Evolutionary conservation across 2,797 vertebrate genomes (phyloP).

Genomic region (Myiothlypis coronata): DNA sequence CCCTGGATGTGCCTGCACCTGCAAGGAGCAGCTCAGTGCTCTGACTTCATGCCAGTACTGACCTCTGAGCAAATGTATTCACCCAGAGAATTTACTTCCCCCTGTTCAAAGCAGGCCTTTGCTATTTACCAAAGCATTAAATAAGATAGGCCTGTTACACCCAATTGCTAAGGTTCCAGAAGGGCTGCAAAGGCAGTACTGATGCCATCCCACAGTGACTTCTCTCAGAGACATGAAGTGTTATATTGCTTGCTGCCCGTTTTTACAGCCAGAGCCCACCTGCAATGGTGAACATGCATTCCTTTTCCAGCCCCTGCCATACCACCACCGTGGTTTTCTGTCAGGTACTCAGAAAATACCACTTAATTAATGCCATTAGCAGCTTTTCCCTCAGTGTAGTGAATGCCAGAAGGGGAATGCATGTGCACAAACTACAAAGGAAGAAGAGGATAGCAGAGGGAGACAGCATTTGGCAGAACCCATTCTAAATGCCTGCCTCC

Average conservation of each 20-base stretch:
- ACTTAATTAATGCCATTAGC: background rate
- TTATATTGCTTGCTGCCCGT: background rate
- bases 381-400: background rate
- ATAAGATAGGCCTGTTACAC: background rate
- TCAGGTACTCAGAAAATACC: background rate
- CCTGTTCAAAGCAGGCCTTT: background rate
- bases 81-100: background rate
- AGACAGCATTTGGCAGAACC: background rate
- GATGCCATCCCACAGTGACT: background rate
- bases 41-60: background rate
- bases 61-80: accelerated
- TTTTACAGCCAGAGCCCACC: background rate
- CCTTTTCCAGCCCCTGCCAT: background rate
- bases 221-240: background rate
- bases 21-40: background rate
- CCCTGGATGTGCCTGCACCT: background rate
- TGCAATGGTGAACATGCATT: accelerated
- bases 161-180: background rate
- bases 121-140: background rate
- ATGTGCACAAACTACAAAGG: background rate
- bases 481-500: background rate
- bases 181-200: background rate
- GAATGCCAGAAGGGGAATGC: background rate
- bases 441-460: background rate
- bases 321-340: background rate